Conservation (phyloP, 2,797 vertebrate species). For the Echeneis naucrates region DNA sequence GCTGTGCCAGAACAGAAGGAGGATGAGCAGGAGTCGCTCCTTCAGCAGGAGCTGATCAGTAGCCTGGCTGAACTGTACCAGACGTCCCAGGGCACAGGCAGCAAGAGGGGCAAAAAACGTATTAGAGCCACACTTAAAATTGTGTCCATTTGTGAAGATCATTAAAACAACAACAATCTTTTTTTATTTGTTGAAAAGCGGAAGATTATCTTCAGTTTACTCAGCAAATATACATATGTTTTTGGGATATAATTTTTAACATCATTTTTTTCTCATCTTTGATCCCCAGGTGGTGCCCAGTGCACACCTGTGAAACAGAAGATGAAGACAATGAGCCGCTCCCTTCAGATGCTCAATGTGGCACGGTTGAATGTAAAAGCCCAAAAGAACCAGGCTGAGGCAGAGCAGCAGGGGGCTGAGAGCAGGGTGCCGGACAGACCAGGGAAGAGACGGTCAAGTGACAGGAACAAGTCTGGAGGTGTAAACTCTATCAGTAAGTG, state of each 20-base stretch:
- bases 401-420: constrained; percentile 72
- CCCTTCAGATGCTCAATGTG: constrained; percentile 96
- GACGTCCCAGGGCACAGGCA: constrained; percentile 70
- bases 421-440: constrained; percentile 75
- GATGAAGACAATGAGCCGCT: constrained; percentile 98
- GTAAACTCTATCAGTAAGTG: constrained; percentile 78
- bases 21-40: constrained; percentile 69
- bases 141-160: too few species aligned
- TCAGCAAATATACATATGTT: too few species aligned
- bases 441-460: constrained; percentile 77
- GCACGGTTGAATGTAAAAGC: constrained; percentile 95
- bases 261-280: constrained; percentile 2
- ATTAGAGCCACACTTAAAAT: constrained; percentile 38
- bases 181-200: neutral
- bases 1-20: constrained; percentile 73
- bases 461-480: constrained; percentile 75
- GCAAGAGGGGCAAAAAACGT: constrained; percentile 86
- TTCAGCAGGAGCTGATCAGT: constrained; percentile 84
- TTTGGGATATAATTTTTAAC: neutral
- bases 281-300: constrained; percentile 87
- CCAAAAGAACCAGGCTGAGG: constrained; percentile 89
- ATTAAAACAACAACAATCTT: too few species aligned
- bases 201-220: neutral
- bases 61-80: constrained; percentile 91
- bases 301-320: constrained; percentile 96